Conservation (phyloP, 2,888 invertebrate genomes). For the Pantelozetes paolii region DNA sequence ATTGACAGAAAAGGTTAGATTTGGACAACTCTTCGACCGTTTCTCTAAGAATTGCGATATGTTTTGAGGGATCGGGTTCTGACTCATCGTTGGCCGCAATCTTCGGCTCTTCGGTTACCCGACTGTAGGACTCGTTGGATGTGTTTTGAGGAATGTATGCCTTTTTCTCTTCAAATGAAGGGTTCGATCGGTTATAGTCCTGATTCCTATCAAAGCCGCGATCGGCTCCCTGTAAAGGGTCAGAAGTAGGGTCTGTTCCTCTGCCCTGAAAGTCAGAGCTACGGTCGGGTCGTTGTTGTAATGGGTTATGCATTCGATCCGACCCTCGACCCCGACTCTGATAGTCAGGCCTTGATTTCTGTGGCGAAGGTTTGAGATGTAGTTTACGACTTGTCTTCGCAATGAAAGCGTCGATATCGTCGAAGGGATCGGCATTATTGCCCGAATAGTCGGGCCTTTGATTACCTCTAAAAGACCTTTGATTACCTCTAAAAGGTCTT, state of each 20-base stretch:
- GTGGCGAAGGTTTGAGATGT: not conserved
- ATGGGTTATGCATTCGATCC: not conserved
- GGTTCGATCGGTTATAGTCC: too few relatives aligned
- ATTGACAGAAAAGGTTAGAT: conserved; percentile 9
- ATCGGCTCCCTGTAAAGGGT: too few relatives aligned
- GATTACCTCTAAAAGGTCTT: not conserved
- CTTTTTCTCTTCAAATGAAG: too few relatives aligned
- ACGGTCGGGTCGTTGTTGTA: too few relatives aligned
- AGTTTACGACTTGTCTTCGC: not conserved
- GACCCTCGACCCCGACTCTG: not conserved
- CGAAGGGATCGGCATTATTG: not conserved
- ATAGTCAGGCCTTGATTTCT: too few relatives aligned
- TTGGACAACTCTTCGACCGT: not conserved
- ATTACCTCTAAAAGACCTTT: not conserved
- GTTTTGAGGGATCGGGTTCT: not conserved
- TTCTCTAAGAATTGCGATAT: conserved; percentile 3
- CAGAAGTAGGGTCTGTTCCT: too few relatives aligned
- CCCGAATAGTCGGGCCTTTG: not conserved
- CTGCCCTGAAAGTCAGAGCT: too few relatives aligned
- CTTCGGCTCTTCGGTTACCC: not conserved
- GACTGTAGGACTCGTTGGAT: not conserved
- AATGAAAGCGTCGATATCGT: not conserved
- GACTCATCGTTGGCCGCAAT: not conserved
- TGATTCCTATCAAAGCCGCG: too few relatives aligned
- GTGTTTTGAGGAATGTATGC: too few relatives aligned